Evolutionary conservation across 2,888 invertebrate species (phyloP).

Genomic region (Agriopis aurantiaria): DNA sequence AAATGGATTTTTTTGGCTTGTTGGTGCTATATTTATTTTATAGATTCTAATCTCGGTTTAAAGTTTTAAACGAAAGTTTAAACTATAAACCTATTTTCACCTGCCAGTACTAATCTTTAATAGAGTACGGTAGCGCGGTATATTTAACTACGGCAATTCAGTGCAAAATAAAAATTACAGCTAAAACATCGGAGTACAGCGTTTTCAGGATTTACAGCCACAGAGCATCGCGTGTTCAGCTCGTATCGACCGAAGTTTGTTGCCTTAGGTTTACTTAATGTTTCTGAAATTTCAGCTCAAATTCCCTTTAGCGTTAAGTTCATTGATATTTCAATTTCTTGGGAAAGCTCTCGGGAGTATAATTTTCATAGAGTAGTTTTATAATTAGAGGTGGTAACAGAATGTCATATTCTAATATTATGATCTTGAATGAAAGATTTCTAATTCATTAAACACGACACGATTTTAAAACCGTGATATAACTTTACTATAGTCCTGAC

Average conservation of each 20-base stretch:
- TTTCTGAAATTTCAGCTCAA: slow-evolving; percentile 25
- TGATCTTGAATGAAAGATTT: background rate
- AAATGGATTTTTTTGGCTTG: too few relatives aligned
- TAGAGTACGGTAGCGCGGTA: background rate
- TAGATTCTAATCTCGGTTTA: too few relatives aligned
- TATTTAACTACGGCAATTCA: slow-evolving; percentile 31
- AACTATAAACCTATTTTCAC: slow-evolving; percentile 10
- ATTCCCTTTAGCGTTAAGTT: slow-evolving; percentile 21
- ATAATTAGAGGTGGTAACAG: too few relatives aligned
- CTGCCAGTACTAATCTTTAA: background rate
- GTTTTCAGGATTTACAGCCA: slow-evolving; percentile 63
- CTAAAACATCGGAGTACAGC: slow-evolving; percentile 51
- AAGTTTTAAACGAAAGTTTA: background rate
- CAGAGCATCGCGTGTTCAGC: slow-evolving; percentile 55
- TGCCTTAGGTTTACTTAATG: slow-evolving; percentile 37
- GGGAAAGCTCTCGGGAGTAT: slow-evolving; percentile 5
- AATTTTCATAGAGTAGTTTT: slow-evolving; percentile 2
- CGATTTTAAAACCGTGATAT: background rate
- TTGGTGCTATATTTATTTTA: too few relatives aligned
- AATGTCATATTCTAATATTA: background rate
- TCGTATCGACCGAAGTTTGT: slow-evolving; percentile 52
- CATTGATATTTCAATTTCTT: slow-evolving; percentile 20
- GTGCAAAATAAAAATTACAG: slow-evolving; percentile 52
- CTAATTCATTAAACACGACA: background rate
- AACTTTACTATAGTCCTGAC: background rate